A percentile compares a stretch with the other conserved stretches of the same genome.
Evolutionary conservation across 2,797 vertebrate genomes (phyloP).

Genomic region (Pygocentrus nattereri): DNA sequence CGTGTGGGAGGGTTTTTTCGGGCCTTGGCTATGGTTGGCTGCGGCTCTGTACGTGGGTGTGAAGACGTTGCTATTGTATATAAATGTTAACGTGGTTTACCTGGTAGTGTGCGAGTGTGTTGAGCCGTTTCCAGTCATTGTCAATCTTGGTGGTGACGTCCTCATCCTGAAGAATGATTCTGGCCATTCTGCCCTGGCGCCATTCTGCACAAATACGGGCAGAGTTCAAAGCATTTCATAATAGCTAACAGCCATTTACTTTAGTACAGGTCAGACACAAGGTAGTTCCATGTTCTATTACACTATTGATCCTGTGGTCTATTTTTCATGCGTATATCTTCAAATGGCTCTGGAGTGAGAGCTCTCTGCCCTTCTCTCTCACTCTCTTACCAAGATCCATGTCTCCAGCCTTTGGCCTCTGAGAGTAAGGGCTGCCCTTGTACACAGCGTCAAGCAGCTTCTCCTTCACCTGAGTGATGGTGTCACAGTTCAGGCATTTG

Average conservation of each 20-base stretch:
- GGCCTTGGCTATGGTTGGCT: slow-evolving; percentile 14
- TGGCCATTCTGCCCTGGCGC: slow-evolving; percentile 96
- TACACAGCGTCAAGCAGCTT: slow-evolving; percentile 92
- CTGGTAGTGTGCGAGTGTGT: slow-evolving; percentile 98
- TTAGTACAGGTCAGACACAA: background rate
- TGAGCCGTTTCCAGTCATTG: slow-evolving; percentile 79
- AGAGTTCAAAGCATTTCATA: background rate
- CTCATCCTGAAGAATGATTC: slow-evolving; percentile 98
- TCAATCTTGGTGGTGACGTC: slow-evolving; percentile 97
- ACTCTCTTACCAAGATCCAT: slow-evolving; percentile 94
- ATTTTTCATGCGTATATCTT: slow-evolving; percentile 15
- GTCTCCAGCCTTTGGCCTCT: slow-evolving; percentile 94
- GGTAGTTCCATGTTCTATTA: background rate
- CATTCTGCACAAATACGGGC: slow-evolving; percentile 82
- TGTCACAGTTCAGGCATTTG: slow-evolving; percentile 84
- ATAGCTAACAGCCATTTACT: background rate
- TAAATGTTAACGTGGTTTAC: slow-evolving; percentile 56
- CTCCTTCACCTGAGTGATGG: slow-evolving; percentile 21
- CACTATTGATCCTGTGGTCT: background rate
- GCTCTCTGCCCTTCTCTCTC: background rate
- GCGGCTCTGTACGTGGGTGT: background rate
- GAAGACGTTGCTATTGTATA: background rate
- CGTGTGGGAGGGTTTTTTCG: slow-evolving; percentile 21
- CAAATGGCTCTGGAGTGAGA: background rate
- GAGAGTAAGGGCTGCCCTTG: slow-evolving; percentile 97